Conservation (phyloP, 1,140 invertebrate species). For the Euborellia annulipes region DNA sequence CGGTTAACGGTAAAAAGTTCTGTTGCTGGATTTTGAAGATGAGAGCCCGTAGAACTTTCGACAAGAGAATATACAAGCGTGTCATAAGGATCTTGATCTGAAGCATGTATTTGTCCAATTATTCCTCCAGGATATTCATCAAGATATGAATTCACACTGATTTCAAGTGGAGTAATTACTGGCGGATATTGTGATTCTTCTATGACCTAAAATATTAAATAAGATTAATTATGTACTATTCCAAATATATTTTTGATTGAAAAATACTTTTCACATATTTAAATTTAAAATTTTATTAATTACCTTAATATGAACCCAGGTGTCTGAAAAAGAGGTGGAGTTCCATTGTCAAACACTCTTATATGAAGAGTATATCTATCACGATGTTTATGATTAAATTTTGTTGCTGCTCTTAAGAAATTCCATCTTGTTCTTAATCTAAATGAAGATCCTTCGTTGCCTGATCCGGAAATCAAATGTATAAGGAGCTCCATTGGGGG, state of each 20-base stretch:
- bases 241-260: neutral
- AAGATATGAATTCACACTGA: conserved; percentile 74
- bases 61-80: conserved; percentile 60
- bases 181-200: conserved; percentile 93
- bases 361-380: conserved; percentile 71
- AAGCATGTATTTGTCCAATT: conserved; percentile 76
- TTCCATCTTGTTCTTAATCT: conserved; percentile 71
- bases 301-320: conserved; percentile 62
- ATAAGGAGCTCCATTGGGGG: conserved; percentile 77
- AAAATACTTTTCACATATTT: no score
- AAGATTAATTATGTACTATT: neutral
- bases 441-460: conserved; percentile 76
- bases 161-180: conserved; percentile 67
- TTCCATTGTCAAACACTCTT: conserved; percentile 87
- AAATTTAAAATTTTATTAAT: neutral
- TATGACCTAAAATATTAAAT: conserved; percentile 37
- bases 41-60: conserved; percentile 25
- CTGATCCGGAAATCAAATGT: conserved; percentile 79
- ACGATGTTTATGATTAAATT: conserved; percentile 73
- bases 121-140: conserved; percentile 84
- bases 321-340: conserved; percentile 77
- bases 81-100: conserved; percentile 86
- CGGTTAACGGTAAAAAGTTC: conserved; percentile 67
- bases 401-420: conserved; percentile 67
- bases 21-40: conserved; percentile 34